These are phyloP conservation scores for Nezara viridula DNA, from an alignment of 2,888 invertebrate species.

Conservation along the genomic window DNA sequence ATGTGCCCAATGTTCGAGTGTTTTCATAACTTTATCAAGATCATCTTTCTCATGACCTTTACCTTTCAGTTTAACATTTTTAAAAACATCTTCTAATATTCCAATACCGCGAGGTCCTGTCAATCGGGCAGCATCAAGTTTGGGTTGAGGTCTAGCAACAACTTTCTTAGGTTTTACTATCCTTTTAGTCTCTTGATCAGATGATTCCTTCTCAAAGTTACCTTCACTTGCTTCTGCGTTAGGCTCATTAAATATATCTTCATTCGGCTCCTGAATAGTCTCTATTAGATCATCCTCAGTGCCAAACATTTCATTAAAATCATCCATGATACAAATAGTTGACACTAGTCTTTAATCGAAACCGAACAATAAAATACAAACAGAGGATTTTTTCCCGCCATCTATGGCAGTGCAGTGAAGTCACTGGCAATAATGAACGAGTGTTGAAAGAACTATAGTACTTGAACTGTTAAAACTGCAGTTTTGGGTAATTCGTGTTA, in stretches of 20 bases:
- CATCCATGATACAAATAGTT: neutral
- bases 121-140: constrained; percentile 72
- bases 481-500: neutral
- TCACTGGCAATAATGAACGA: neutral
- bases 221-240: constrained; percentile 39
- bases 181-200: constrained; percentile 63
- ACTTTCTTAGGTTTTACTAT: constrained; percentile 70
- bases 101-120: constrained; percentile 75
- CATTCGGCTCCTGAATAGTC: constrained; percentile 35
- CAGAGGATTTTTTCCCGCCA: neutral
- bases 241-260: neutral
- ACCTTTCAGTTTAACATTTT: constrained; percentile 85
- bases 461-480: neutral
- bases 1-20: constrained; percentile 94
- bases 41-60: constrained; percentile 88
- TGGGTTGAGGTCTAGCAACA: constrained; percentile 77
- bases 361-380: neutral
- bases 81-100: constrained; percentile 83
- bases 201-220: constrained; percentile 53
- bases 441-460: neutral
- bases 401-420: neutral
- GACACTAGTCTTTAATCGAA: neutral
- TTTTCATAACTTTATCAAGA: constrained; percentile 83
- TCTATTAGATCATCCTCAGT: constrained; percentile 39
- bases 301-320: constrained; percentile 20